Evolutionary conservation across 2,113 vertebrate species (phyloP).

Genomic region (Egretta garzetta): DNA sequence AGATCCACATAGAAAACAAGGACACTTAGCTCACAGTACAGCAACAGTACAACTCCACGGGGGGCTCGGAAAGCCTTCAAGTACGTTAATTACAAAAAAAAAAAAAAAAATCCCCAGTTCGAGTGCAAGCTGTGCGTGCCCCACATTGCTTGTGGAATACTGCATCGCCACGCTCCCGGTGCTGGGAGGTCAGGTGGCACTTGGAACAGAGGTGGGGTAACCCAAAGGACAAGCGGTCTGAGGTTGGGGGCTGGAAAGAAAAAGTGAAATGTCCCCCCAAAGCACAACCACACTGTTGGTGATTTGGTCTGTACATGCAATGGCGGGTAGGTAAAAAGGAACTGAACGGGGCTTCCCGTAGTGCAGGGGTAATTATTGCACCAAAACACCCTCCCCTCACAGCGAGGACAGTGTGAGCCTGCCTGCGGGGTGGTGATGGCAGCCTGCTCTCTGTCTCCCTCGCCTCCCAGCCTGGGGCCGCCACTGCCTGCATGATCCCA

Average conservation of each 20-base stretch:
- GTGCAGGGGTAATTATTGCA: slow-evolving; percentile 58
- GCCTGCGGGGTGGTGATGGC: not conserved
- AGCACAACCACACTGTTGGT: slow-evolving; percentile 26
- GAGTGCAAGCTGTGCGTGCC: slow-evolving; percentile 49
- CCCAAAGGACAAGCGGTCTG: not conserved
- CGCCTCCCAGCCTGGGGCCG: not conserved
- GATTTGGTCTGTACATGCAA: slow-evolving; percentile 64
- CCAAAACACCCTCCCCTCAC: slow-evolving; percentile 36
- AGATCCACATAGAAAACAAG: slow-evolving; percentile 65
- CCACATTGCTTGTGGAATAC: slow-evolving; percentile 62
- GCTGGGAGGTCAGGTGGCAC: slow-evolving; percentile 38
- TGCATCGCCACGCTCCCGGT: slow-evolving; percentile 47
- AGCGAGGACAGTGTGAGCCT: not conserved
- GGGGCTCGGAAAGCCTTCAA: slow-evolving; percentile 62
- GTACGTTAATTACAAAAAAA: slow-evolving; percentile 59
- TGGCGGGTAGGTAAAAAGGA: slow-evolving; percentile 1
- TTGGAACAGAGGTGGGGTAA: slow-evolving; percentile 21
- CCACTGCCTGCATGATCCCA: not conserved
- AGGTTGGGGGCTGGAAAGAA: slow-evolving; percentile 11
- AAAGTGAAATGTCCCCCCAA: slow-evolving; percentile 7
- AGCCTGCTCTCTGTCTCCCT: not conserved
- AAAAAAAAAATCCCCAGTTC: slow-evolving; percentile 20
- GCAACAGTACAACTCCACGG: slow-evolving; percentile 45
- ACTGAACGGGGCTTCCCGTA: slow-evolving; percentile 25
- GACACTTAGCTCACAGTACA: slow-evolving; percentile 69